A percentile compares a stretch with the other conserved stretches of the same genome.
Evolutionary conservation across 2,888 invertebrate genomes (phyloP).

Genomic region (Terebella lapidaria): DNA sequence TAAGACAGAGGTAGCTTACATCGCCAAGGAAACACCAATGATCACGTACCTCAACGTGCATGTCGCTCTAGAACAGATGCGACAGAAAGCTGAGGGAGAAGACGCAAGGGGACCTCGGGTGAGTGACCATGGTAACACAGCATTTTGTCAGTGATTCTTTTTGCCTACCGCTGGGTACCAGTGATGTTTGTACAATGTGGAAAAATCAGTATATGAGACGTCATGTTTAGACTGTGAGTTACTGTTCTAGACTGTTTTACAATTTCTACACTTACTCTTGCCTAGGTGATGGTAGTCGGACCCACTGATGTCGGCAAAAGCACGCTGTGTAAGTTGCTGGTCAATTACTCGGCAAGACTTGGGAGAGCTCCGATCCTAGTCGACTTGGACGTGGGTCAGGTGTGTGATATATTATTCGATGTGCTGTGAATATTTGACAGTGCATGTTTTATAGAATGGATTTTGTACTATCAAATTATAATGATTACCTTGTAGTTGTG

Average conservation of each 20-base stretch:
- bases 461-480: neutral
- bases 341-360: slow-evolving; percentile 92
- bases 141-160: neutral
- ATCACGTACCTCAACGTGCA: slow-evolving; percentile 92
- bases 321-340: slow-evolving; percentile 77
- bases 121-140: slow-evolving; percentile 4
- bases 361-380: slow-evolving; percentile 78
- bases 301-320: slow-evolving; percentile 96
- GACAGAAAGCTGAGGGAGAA: slow-evolving; percentile 72
- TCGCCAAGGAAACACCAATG: slow-evolving; percentile 96
- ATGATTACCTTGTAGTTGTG: neutral
- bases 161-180: too few relatives aligned
- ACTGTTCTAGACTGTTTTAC: too few relatives aligned
- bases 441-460: neutral
- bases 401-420: slow-evolving; percentile 4
- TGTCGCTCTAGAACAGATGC: slow-evolving; percentile 84
- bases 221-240: too few relatives aligned
- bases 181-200: too few relatives aligned
- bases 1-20: slow-evolving; percentile 86
- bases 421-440: neutral
- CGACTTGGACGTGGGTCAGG: slow-evolving; percentile 91
- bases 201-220: too few relatives aligned
- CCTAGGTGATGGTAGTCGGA: slow-evolving; percentile 75
- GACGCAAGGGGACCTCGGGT: slow-evolving; percentile 52
- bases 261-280: too few relatives aligned